phyloP scores from a whole-genome alignment of 2,113 vertebrate species.

The Crotalus tigris region DNA sequence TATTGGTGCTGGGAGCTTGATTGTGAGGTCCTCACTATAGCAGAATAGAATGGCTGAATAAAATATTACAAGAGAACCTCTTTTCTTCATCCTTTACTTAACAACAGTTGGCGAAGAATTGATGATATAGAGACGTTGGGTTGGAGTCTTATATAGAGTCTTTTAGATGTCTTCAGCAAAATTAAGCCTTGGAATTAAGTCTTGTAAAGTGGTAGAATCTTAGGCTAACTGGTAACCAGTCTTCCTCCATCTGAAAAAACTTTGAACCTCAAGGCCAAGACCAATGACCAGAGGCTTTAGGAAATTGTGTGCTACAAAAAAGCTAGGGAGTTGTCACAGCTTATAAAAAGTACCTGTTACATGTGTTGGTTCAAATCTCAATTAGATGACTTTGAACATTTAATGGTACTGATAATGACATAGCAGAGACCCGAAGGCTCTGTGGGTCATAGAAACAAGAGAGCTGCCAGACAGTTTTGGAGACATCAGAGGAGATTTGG shows the following conservation, averaged over 20 bases:
- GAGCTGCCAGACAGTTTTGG: not conserved
- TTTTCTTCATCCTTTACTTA: not conserved
- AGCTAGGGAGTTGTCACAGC: not conserved
- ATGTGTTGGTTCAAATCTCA: not conserved
- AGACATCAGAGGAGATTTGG: not conserved
- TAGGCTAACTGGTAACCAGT: not conserved
- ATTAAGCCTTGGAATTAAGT: not conserved
- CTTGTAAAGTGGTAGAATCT: not conserved
- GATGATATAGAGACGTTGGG: not conserved
- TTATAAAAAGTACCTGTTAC: not conserved
- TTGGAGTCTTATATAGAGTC: not conserved
- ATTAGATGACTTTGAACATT: not conserved
- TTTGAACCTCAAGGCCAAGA: not conserved
- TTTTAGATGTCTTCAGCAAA: not conserved
- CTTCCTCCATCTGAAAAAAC: not conserved
- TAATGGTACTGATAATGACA: not conserved
- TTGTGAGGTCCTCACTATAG: not conserved
- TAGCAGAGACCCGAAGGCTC: not conserved
- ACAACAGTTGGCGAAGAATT: not conserved
- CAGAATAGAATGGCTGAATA: not conserved
- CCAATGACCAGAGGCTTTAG: not conserved
- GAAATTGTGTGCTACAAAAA: not conserved
- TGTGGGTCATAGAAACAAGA: not conserved
- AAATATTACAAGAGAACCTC: not conserved
- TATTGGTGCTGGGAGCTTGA: not conserved